phyloP scores from a whole-genome alignment of 2,797 vertebrate species.

The Momotus momota region DNA sequence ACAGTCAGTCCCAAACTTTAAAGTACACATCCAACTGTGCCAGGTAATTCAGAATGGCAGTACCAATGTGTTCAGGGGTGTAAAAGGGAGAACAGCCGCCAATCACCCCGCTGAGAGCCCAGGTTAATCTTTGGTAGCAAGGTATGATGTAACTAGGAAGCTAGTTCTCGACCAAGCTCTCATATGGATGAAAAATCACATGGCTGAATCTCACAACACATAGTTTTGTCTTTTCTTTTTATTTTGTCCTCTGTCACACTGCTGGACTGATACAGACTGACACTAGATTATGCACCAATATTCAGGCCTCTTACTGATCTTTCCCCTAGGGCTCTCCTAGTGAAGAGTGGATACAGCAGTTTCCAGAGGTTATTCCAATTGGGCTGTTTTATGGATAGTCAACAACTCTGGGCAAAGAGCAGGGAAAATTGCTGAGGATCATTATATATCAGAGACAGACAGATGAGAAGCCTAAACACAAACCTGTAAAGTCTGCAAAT shows the following conservation, averaged over 20 bases:
- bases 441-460: not conserved
- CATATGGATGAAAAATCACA: not conserved
- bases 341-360: not conserved
- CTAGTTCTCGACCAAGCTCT: not conserved
- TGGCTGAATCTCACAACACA: not conserved
- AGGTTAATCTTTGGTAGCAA: not conserved
- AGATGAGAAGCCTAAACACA: constrained; percentile 32
- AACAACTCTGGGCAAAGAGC: constrained; percentile 8
- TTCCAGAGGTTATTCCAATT: constrained; percentile 44
- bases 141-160: not conserved
- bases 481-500: not conserved
- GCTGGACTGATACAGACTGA: constrained; percentile 6
- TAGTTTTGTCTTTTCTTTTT: not conserved
- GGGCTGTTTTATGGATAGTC: constrained; percentile 10
- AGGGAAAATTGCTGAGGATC: not conserved
- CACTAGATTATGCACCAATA: not conserved
- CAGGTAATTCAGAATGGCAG: not conserved
- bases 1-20: not conserved
- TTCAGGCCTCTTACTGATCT: not conserved
- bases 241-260: not conserved
- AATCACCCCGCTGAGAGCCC: not conserved
- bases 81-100: not conserved
- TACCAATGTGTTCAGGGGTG: not conserved
- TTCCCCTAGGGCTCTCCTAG: constrained; percentile 2
- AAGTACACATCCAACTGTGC: not conserved